These are phyloP conservation scores for Allolobophora icterica DNA, from an alignment of 2,888 invertebrate species.

Conservation along the genomic window DNA sequence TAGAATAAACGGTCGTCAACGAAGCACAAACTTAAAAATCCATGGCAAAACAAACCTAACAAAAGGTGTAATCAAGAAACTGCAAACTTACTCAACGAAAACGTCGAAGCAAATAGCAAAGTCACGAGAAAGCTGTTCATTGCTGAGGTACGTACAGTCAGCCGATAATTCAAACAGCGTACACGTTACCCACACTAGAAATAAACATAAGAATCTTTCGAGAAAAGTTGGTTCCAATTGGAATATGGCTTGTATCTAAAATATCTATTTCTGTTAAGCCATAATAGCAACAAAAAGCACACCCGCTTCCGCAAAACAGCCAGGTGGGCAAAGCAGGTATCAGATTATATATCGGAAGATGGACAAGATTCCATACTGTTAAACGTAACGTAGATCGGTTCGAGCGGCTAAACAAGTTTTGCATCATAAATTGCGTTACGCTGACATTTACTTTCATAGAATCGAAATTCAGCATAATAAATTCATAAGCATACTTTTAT, in stretches of 20 bases:
- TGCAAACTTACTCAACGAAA: conserved; percentile 2
- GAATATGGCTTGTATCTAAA: background rate
- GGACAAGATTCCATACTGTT: background rate
- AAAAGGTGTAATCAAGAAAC: background rate
- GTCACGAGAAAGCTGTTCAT: background rate
- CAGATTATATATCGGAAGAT: background rate
- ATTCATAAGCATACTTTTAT: no score
- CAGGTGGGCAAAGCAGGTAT: conserved; percentile 6
- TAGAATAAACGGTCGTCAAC: no score
- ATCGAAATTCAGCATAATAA: no score
- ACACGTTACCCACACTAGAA: background rate
- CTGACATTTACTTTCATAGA: no score
- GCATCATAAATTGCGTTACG: no score
- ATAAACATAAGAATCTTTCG: background rate
- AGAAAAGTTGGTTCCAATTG: background rate
- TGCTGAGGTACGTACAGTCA: background rate
- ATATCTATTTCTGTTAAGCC: background rate
- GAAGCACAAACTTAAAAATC: background rate
- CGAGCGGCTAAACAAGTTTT: no score
- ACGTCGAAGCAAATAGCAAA: background rate
- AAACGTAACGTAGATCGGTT: background rate
- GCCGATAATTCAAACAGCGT: background rate
- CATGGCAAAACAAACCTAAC: no score
- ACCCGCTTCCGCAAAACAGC: background rate
- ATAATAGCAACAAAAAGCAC: background rate